phyloP scores from a whole-genome alignment of 2,888 invertebrate species.

The Ectropis crepuscularia region DNA sequence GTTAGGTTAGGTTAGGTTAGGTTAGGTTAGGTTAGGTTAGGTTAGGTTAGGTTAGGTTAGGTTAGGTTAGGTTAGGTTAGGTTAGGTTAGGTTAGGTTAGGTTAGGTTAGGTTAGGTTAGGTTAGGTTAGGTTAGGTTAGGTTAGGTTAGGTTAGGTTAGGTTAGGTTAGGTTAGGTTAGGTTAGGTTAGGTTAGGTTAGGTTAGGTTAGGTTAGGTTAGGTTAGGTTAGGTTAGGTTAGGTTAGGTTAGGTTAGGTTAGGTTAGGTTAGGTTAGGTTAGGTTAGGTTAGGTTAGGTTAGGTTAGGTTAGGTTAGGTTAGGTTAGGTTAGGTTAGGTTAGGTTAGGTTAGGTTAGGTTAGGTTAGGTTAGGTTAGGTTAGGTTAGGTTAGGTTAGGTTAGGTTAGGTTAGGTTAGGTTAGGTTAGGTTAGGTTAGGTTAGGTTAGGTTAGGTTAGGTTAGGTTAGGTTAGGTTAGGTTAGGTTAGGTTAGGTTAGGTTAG shows the following conservation, averaged over 20 bases:
- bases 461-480: constrained; percentile 32
- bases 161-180: too few species aligned
- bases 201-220: background rate
- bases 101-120: too few species aligned
- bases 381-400: constrained; percentile 10
- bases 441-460: constrained; percentile 22
- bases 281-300: constrained; percentile 19
- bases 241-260: constrained; percentile 1
- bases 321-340: constrained; percentile 23
- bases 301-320: constrained; percentile 23
- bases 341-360: constrained; percentile 23
- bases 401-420: constrained; percentile 12
- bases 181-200: too few species aligned
- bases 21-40: constrained; percentile 2
- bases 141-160: too few species aligned
- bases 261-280: background rate
- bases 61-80: too few species aligned
- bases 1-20: constrained; percentile 6
- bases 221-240: too few species aligned
- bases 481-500: constrained; percentile 34
- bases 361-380: constrained; percentile 22
- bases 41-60: too few species aligned
- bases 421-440: constrained; percentile 22
- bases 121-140: too few species aligned
- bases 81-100: too few species aligned